These are phyloP conservation scores for Callorhinus ursinus DNA, from an alignment of 2,113 vertebrate species.

Conservation along the genomic window DNA sequence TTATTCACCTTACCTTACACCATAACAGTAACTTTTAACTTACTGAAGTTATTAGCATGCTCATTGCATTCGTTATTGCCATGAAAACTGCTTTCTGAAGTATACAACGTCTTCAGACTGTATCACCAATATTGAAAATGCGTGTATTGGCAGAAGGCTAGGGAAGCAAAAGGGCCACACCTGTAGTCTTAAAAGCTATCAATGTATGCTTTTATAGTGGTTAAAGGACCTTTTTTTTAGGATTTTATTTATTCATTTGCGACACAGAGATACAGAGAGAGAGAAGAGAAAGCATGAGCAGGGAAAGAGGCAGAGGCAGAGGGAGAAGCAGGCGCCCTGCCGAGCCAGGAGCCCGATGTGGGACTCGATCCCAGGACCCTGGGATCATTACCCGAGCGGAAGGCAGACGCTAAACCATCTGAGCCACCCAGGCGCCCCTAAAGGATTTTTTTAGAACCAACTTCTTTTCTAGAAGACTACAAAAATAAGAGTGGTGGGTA, in stretches of 20 bases:
- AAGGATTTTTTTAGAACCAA: slow-evolving; percentile 17
- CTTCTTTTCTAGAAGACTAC: background rate
- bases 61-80: background rate
- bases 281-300: no score
- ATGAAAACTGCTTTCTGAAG: slow-evolving; percentile 17
- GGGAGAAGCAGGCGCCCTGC: no score
- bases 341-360: no score
- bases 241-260: no score
- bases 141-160: background rate
- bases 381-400: no score
- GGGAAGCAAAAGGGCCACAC: background rate
- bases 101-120: background rate
- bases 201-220: background rate
- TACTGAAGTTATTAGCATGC: slow-evolving; percentile 23
- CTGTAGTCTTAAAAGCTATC: background rate
- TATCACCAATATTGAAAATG: background rate
- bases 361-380: no score
- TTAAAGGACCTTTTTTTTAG: slow-evolving; percentile 3
- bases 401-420: no score
- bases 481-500: background rate
- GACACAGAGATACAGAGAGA: no score
- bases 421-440: background rate
- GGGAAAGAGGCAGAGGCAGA: no score
- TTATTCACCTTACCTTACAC: slow-evolving; percentile 31
- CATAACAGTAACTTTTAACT: background rate